These are phyloP conservation scores for Eupithecia abbreviata DNA, from an alignment of 2,888 invertebrate genomes.

Conservation along the genomic window DNA sequence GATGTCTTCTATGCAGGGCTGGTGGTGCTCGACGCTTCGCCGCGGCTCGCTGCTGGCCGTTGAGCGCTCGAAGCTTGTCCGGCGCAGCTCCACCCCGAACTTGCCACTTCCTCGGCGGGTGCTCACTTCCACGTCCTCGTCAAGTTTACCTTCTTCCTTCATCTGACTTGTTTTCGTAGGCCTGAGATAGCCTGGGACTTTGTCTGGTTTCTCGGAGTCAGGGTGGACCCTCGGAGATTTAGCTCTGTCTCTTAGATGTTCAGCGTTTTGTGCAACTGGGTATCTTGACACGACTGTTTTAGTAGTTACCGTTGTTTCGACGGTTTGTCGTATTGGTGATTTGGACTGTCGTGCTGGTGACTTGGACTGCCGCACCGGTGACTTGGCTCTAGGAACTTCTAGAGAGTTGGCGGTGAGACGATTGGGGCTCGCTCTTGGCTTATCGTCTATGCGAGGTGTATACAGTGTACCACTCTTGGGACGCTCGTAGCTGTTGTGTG, in stretches of 20 bases:
- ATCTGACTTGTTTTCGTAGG: slow-evolving; percentile 73
- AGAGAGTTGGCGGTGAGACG: slow-evolving; percentile 58
- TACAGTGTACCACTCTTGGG: slow-evolving; percentile 49
- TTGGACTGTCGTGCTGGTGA: slow-evolving; percentile 4
- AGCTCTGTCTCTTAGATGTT: slow-evolving; percentile 56
- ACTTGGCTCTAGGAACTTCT: slow-evolving; percentile 59
- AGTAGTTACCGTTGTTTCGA: slow-evolving; percentile 51
- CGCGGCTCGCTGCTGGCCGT: slow-evolving; percentile 76
- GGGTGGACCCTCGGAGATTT: slow-evolving; percentile 58
- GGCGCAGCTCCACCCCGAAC: slow-evolving; percentile 87
- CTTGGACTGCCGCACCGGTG: slow-evolving; percentile 42
- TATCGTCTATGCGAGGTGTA: slow-evolving; percentile 50
- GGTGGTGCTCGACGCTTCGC: slow-evolving; percentile 78
- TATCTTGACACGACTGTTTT: slow-evolving; percentile 56
- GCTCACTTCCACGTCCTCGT: slow-evolving; percentile 73
- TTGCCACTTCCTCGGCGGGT: slow-evolving; percentile 84
- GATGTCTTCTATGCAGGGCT: slow-evolving; percentile 88
- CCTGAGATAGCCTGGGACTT: slow-evolving; percentile 67
- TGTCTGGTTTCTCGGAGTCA: slow-evolving; percentile 60
- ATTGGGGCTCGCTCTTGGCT: slow-evolving; percentile 57
- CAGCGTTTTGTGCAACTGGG: slow-evolving; percentile 56
- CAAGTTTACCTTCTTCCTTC: slow-evolving; percentile 65
- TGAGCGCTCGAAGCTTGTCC: slow-evolving; percentile 82
- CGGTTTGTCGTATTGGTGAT: slow-evolving; percentile 58
- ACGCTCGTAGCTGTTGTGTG: slow-evolving; percentile 44